These are phyloP conservation scores for Heliconius sara DNA, from an alignment of 2,888 invertebrate species.

Conservation along the genomic window DNA sequence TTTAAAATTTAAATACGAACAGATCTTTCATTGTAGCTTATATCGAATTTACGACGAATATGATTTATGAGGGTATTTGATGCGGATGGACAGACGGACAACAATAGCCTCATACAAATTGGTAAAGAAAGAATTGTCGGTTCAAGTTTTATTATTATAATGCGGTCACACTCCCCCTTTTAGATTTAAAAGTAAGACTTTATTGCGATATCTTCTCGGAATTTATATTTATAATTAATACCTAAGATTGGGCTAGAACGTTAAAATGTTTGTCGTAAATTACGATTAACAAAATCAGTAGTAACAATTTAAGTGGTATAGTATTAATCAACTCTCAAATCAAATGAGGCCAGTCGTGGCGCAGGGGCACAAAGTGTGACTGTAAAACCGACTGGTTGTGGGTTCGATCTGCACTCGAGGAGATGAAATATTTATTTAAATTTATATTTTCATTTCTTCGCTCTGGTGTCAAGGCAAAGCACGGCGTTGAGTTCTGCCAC, in stretches of 20 bases:
- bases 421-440: no score
- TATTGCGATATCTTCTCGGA: conserved; percentile 69
- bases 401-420: no score
- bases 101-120: conserved; percentile 75
- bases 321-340: not conserved
- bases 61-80: conserved; percentile 81
- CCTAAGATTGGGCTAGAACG: not conserved
- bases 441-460: no score
- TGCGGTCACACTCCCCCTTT: conserved; percentile 71
- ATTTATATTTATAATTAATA: conserved; percentile 47
- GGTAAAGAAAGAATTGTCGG: conserved; percentile 65
- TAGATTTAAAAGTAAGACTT: conserved; percentile 64
- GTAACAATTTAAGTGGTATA: not conserved
- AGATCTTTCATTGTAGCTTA: conserved; percentile 79
- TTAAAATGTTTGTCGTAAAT: not conserved
- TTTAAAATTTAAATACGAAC: conserved; percentile 75
- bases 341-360: no score
- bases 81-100: conserved; percentile 78
- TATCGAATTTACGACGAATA: conserved; percentile 81
- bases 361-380: not conserved
- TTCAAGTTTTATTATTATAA: conserved; percentile 75
- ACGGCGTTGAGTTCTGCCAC: no score
- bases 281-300: no score
- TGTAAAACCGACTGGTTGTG: no score
- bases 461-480: no score